Evolutionary conservation across 2,113 vertebrate species (phyloP), one percentile per base, ranked within the genome.

Genomic region (Hippocampus barbouri): DNA sequence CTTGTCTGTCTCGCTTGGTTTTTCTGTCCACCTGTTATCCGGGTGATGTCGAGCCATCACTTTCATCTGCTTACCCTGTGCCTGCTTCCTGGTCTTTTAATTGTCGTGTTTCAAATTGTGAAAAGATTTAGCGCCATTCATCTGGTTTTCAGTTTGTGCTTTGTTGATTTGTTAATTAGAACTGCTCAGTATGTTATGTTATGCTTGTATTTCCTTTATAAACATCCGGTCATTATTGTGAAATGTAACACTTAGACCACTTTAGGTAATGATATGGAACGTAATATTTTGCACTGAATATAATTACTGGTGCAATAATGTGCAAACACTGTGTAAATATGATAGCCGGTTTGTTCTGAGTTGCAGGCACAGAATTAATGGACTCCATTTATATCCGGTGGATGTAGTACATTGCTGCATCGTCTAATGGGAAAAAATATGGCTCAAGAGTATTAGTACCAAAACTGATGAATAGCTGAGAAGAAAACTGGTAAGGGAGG

Each of bases 251-350:
- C 14, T 30, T 8, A 18, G 6, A 16, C 27, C 57, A 16, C 41
- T 66, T 66, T 66, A 47, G 23, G 63, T 45, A 23, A 66, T 66
- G 20, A 45, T 23, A 66, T 66, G 63, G 63, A 66, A 41, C 63
- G 5, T 45, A 47, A 66, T 66, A 66, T 66, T 66, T 66, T 25
- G n/a, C 63, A 66, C n/a, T 9, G 21, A 45, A 66, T 66, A 18
- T 66, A 66, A 66, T 66, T 66, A 16, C 63, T 15, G 63, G 6
- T 45, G 43, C 41, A 16, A 47, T 66, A 66, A 66, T 66, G 63
- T 66, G 63, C 63, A 66, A 43, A 23, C 63, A 66, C 41, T 47
- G 63, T 47, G 41, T 27, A 47, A 66, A 45, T 66, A 45, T 45
- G 23, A 65, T n/a, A 65, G 62, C 62, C 40, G 15, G 40, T 65